Evolutionary conservation across 2,888 invertebrate species (phyloP).

Genomic region (Desoria tigrina): DNA sequence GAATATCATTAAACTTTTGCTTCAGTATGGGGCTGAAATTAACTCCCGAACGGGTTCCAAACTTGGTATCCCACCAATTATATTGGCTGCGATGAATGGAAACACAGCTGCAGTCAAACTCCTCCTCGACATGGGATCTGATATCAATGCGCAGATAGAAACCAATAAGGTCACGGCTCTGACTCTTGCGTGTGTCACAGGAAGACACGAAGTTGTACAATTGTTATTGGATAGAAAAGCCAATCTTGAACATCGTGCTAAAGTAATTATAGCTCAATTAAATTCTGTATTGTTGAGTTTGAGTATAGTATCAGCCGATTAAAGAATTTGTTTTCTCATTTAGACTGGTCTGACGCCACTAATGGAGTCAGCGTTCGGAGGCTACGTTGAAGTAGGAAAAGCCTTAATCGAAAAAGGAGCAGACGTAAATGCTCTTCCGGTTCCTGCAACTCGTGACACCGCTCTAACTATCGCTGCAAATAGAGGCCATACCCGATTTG

Average conservation of each 20-base stretch:
- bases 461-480: constrained; percentile 99
- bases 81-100: constrained; percentile 67
- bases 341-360: constrained; percentile 94
- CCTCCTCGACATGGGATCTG: constrained; percentile 94
- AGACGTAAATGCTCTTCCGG: constrained; percentile 97
- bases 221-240: constrained; percentile 93
- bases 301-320: neutral
- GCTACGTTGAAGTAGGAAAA: constrained; percentile 96
- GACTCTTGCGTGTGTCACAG: constrained; percentile 98
- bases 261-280: constrained; percentile 63
- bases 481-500: constrained; percentile 94
- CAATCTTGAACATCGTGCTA: constrained; percentile 98
- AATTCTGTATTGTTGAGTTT: neutral
- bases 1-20: constrained; percentile 91
- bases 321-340: neutral
- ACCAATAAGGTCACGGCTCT: constrained; percentile 98
- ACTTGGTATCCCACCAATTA: constrained; percentile 95
- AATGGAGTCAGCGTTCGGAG: constrained; percentile 99
- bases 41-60: constrained; percentile 97
- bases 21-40: constrained; percentile 95
- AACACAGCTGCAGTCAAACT: constrained; percentile 80
- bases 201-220: constrained; percentile 96
- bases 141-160: constrained; percentile 99
- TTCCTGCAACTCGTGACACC: constrained; percentile 95
- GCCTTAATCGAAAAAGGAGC: constrained; percentile 95